Percentiles rank a stretch among this genome's conserved stretches.
Evolutionary conservation across 2,113 vertebrate genomes (phyloP).

Genomic region (Hepsetus odoe): DNA sequence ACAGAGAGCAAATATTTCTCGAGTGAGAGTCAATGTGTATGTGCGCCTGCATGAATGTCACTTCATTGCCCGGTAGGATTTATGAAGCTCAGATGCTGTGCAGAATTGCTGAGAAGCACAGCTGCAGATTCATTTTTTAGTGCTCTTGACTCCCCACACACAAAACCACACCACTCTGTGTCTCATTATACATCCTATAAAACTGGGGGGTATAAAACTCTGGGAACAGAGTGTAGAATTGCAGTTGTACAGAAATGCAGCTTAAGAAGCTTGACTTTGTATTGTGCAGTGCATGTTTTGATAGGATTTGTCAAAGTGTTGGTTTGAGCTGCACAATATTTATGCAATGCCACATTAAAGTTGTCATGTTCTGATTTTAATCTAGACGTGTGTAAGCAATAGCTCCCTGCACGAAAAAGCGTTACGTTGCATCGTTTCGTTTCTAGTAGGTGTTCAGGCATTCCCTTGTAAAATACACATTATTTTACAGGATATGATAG

Average conservation of each 20-base stretch:
- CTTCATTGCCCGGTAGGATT: constrained; percentile 6
- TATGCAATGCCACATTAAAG: too few relatives aligned
- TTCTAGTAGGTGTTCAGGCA: too few relatives aligned
- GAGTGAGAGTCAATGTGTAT: not conserved
- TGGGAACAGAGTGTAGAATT: too few relatives aligned
- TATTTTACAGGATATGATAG: too few relatives aligned
- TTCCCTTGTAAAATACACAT: too few relatives aligned
- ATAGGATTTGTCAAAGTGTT: too few relatives aligned
- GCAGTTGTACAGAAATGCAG: not conserved
- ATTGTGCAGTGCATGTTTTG: too few relatives aligned
- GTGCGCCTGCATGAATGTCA: not conserved
- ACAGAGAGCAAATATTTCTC: not conserved
- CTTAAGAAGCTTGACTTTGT: not conserved
- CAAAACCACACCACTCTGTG: not conserved
- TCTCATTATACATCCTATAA: not conserved
- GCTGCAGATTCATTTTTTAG: constrained; percentile 28
- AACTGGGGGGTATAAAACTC: not conserved
- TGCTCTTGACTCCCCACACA: not conserved
- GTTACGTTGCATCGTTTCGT: too few relatives aligned
- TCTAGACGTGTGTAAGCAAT: too few relatives aligned
- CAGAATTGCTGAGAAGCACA: constrained; percentile 7
- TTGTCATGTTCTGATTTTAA: too few relatives aligned
- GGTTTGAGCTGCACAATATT: too few relatives aligned
- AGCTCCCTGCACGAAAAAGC: too few relatives aligned
- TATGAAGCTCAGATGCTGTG: constrained; percentile 34